phyloP scores from a whole-genome alignment of 2,113 vertebrate genomes.

The Podilymbus podiceps region DNA sequence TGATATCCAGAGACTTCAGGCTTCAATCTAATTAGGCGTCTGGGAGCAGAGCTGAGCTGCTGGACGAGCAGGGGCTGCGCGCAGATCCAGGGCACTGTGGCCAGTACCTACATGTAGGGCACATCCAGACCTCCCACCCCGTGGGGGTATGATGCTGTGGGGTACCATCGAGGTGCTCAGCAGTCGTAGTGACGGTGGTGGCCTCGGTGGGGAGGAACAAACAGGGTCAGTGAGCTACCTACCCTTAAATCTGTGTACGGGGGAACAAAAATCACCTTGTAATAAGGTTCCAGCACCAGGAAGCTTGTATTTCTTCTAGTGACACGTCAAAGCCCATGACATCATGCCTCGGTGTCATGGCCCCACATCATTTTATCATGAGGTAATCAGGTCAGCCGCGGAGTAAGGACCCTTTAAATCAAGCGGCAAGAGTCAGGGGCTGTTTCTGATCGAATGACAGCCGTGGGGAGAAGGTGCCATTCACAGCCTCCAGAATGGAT shows the following conservation, averaged over 20 bases:
- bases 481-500: background rate
- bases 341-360: slow-evolving; percentile 30
- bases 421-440: background rate
- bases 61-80: background rate
- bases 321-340: slow-evolving; percentile 38
- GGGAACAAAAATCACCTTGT: slow-evolving; percentile 43
- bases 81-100: background rate
- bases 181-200: background rate
- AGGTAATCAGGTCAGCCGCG: slow-evolving; percentile 45
- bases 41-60: background rate
- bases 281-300: slow-evolving; percentile 10
- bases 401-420: slow-evolving; percentile 45
- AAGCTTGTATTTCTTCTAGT: slow-evolving; percentile 56
- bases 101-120: background rate
- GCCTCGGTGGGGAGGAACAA: background rate
- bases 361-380: slow-evolving; percentile 50
- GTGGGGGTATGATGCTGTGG: background rate
- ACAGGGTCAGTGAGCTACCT: background rate
- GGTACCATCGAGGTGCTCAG: background rate
- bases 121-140: background rate
- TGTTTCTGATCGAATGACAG: slow-evolving; percentile 38
- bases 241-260: background rate
- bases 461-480: slow-evolving; percentile 16
- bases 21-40: slow-evolving; percentile 33
- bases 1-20: slow-evolving; percentile 44